Base-by-base conservation (phyloP, 2,797 vertebrate genomes). In the Acipenser ruthenus region DNA sequence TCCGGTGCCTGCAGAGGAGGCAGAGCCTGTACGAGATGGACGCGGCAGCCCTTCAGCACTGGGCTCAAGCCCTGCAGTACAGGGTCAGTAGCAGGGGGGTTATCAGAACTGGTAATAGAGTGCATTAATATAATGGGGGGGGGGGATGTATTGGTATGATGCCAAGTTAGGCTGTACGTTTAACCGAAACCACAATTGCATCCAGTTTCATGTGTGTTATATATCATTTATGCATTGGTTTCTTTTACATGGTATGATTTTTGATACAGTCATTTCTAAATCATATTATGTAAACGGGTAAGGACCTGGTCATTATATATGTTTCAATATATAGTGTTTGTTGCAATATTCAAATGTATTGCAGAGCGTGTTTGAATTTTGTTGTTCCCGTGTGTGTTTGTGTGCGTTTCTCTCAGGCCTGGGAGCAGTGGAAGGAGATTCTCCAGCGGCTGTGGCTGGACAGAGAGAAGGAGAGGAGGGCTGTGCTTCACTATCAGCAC, bases 351-450 rank as follows among this genome's bases (percentile, higher is more conserved):
- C 23, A 37, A 37, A 37, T 37, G 4, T 37, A 37, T 37, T 37
- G 23, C 23, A 18, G 15, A 37, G 47, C 6, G 15, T 53, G 0
- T 53, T 62, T 6, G 18, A 13, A 23, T n/a, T n/a, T 53, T 11
- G 58, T 58, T 49, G 49, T 50, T 15, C 64, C 8, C 11, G 64
- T 1, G 64, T 72, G 6, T 67, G 49, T 66, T 4, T 11, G 10
- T 13, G 7, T 53, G 61, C 48, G 64, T 66, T 23, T 62, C 59
- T n/a, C 4, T 47, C 73, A 99, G 96, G 84, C 82, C 13, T 98
- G 90, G 93, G 63, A 83, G 67, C 84, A 69, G 52, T 97, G 94
- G 95, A 90, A 65, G 73, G 78, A 84, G 6, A 74, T 80, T 65
- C 80, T 87, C 56, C 62, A 74, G 1, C 23, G 65, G 11, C 73